phyloP scores from a whole-genome alignment of 2,113 vertebrate species.

The Butastur rufipennis region DNA sequence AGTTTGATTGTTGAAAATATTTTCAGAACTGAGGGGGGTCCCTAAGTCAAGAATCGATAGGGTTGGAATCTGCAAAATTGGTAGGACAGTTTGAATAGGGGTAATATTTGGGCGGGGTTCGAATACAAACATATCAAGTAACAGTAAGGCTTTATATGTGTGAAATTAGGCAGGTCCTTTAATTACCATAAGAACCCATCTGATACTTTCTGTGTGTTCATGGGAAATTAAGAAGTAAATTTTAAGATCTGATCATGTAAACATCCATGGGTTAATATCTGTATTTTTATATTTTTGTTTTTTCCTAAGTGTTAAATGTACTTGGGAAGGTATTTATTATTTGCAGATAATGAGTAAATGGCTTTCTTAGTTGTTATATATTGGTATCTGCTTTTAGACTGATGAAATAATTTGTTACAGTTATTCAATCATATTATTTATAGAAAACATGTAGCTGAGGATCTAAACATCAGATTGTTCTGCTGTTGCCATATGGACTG shows the following conservation, averaged over 20 bases:
- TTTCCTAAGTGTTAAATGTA: constrained; percentile 32
- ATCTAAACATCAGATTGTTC: constrained; percentile 47
- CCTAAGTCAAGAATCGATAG: neutral
- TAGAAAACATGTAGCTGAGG: constrained; percentile 53
- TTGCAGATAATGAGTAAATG: constrained; percentile 58
- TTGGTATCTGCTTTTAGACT: constrained; percentile 43
- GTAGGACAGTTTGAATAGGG: neutral
- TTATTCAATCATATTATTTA: constrained; percentile 64
- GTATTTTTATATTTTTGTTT: neutral
- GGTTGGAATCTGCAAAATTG: neutral
- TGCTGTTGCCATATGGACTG: constrained; percentile 48
- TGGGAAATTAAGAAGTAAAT: neutral
- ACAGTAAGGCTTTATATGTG: rapidly evolving
- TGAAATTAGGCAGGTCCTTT: neutral
- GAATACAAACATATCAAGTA: neutral
- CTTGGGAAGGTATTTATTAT: constrained; percentile 36
- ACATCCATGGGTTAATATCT: neutral
- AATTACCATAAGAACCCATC: neutral
- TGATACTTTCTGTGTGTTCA: neutral
- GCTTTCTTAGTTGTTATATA: constrained; percentile 47
- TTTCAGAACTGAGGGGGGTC: neutral
- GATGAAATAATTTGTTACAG: constrained; percentile 63
- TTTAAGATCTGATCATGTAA: neutral
- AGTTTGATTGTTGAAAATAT: neutral
- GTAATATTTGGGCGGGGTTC: neutral